Base-by-base conservation (phyloP, 2,888 invertebrate genomes). In the Acrocyrtus sp. region DNA sequence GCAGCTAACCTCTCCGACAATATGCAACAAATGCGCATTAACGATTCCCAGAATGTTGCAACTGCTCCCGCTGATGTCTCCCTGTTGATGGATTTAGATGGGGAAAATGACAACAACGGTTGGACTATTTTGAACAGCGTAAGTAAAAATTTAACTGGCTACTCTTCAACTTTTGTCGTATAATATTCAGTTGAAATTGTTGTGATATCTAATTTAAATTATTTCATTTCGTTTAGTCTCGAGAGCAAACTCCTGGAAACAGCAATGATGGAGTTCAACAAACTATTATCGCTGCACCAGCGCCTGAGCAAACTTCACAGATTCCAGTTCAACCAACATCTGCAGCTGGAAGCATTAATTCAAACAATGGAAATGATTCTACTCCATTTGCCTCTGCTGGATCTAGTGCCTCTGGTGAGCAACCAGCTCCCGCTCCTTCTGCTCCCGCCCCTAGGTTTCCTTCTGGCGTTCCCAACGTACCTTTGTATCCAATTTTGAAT, bases 101-200 rank as follows among this genome's bases (percentile, higher is more conserved):
- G 61, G 29, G 72, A 72, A 10, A 73, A 75, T 26, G n/a, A n/a
- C n/a, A n/a, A n/a, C n/a, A 62, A 75, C 24, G 79, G 75, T 45
- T 80, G 79, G 79, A 80, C 79, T 17, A 50, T 80, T 54, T 29
- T 80, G 17, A 74, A 75, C 15, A 58, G 53, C 48, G 79, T 75
- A 58, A 69, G 74, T 24, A 48, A 39, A 56, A 39, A 15, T 17
- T 26, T 22, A 19, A 50, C 4, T 8, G 8, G 10, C 50, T n/a
- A n/a, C n/a, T n/a, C n/a, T n/a, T n/a, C n/a, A n/a, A n/a, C n/a
- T n/a, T n/a, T n/a, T n/a, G n/a, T n/a, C n/a, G n/a, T n/a, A n/a
- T n/a, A n/a, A n/a, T n/a, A n/a, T n/a, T n/a, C n/a, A n/a, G n/a
- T n/a, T n/a, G n/a, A n/a, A n/a, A 12, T 51, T 26, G 51, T 51